Conservation (phyloP, 2,113 vertebrate genomes). For the Neogobius melanostomus region DNA sequence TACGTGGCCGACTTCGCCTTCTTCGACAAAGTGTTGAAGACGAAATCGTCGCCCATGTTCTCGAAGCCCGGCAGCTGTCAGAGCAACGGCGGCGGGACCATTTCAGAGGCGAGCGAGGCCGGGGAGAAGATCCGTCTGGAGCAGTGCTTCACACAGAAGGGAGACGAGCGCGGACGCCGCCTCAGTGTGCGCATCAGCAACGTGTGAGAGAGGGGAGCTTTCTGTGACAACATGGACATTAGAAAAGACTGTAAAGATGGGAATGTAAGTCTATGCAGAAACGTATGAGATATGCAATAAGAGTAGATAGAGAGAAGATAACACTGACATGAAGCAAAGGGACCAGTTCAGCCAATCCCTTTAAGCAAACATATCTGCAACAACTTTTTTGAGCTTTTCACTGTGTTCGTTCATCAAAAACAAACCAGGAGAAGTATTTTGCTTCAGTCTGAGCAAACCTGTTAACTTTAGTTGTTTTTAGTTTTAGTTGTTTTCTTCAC, state of each 20-base stretch:
- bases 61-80: constrained; percentile 61
- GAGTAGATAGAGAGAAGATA: background rate
- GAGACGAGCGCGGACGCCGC: constrained; percentile 67
- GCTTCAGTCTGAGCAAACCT: no score
- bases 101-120: constrained; percentile 66
- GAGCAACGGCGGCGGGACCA: constrained; percentile 60
- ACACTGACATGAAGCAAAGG: background rate
- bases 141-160: constrained; percentile 78
- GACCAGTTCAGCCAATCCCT: no score
- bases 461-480: no score
- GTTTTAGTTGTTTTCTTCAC: no score
- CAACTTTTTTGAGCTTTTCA: no score
- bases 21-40: constrained; percentile 92
- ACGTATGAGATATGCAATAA: background rate
- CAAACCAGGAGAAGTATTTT: no score
- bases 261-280: background rate
- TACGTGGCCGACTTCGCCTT: constrained; percentile 94
- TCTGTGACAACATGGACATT: background rate
- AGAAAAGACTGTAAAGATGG: background rate
- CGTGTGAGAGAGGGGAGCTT: constrained; percentile 68
- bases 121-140: constrained; percentile 87
- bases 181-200: constrained; percentile 94
- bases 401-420: no score
- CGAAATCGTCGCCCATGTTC: constrained; percentile 72
- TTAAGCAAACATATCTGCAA: no score